phyloP scores from a whole-genome alignment of 1,140 invertebrate species.

The Drosophila kurseongensis region DNA sequence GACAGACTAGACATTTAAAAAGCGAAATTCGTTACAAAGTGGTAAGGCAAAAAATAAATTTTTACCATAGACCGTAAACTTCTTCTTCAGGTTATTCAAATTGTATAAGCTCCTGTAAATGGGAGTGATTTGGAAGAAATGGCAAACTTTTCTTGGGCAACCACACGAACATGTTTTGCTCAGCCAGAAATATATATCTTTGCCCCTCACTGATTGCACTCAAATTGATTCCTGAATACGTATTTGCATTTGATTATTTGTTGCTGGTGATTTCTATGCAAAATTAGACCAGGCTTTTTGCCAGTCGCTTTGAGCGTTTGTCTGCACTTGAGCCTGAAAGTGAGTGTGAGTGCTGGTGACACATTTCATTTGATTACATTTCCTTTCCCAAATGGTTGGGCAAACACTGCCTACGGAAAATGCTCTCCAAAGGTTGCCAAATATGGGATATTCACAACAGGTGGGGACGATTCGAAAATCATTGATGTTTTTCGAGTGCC shows the following conservation, averaged over 20 bases:
- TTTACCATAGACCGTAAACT: no score
- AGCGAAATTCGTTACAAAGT: no score
- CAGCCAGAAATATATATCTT: slow-evolving; percentile 20
- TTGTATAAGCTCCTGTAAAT: no score
- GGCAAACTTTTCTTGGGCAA: background rate
- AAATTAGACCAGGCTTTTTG: slow-evolving; percentile 64
- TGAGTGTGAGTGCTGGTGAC: slow-evolving; percentile 53
- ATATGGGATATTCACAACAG: slow-evolving; percentile 11
- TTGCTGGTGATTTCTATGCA: slow-evolving; percentile 77
- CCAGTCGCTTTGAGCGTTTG: slow-evolving; percentile 42
- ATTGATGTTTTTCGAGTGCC: slow-evolving; percentile 16
- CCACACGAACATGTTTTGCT: slow-evolving; percentile 17
- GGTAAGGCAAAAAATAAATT: no score
- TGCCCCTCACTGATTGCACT: slow-evolving; percentile 68
- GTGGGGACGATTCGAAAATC: slow-evolving; percentile 10
- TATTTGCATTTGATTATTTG: slow-evolving; percentile 82
- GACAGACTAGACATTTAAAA: no score
- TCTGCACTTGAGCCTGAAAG: background rate
- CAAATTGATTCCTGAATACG: slow-evolving; percentile 77
- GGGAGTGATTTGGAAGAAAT: background rate
- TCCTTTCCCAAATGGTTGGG: slow-evolving; percentile 44
- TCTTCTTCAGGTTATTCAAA: no score
- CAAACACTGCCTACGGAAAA: slow-evolving; percentile 22
- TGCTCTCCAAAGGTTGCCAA: background rate
- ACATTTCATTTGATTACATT: slow-evolving; percentile 75